Conservation (phyloP, 2,888 invertebrate genomes). For the Eupithecia subfuscata region DNA sequence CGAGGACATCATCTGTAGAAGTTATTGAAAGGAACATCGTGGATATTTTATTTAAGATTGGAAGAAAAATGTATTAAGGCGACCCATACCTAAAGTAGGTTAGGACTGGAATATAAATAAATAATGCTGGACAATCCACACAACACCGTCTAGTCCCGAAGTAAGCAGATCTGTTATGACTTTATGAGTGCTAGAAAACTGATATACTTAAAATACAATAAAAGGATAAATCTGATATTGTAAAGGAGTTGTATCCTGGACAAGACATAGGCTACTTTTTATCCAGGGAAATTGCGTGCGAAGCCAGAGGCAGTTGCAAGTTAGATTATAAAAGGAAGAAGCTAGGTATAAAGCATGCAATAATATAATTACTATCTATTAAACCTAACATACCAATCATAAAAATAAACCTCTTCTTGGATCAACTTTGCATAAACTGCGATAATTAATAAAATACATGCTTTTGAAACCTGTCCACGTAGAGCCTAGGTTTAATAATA, state of each 20-base stretch:
- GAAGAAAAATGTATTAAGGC: too few relatives aligned
- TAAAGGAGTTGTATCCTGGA: too few relatives aligned
- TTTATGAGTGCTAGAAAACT: too few relatives aligned
- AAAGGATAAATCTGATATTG: too few relatives aligned
- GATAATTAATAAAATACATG: slow-evolving; percentile 25
- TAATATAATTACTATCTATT: slow-evolving; percentile 6
- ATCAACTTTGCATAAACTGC: slow-evolving; percentile 22
- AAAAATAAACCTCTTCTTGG: slow-evolving; percentile 9
- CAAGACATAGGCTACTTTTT: neutral
- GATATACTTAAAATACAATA: too few relatives aligned
- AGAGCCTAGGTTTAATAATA: slow-evolving; percentile 17
- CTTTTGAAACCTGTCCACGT: slow-evolving; percentile 11
- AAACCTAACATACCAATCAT: slow-evolving; percentile 11
- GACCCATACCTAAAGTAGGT: too few relatives aligned
- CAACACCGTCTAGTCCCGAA: too few relatives aligned
- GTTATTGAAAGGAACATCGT: neutral
- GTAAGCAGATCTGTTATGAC: too few relatives aligned
- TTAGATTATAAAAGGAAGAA: neutral
- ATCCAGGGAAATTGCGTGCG: neutral
- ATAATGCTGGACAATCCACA: too few relatives aligned
- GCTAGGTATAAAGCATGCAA: neutral
- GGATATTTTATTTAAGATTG: neutral
- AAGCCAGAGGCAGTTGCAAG: neutral
- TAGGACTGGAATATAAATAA: too few relatives aligned
- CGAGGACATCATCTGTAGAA: neutral